These are phyloP conservation scores for silkworm (Bombyx mori) DNA, from an alignment of 1,140 invertebrate genomes.

Conservation along the genomic window ASM3026992v2 NC_085118.1:2795001-2795500, in stretches of 20 bases:
- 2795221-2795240: conserved; percentile 89
- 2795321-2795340: conserved; percentile 72
- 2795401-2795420: conserved; percentile 9
- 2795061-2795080: too few species aligned
- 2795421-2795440: conserved; percentile 65
- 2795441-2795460: conserved; percentile 86
- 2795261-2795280: conserved; percentile 52
- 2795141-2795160: too few species aligned
- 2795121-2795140: too few species aligned
- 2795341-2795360: conserved; percentile 76
- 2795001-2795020: too few species aligned
- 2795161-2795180: too few species aligned
- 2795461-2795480: conserved; percentile 85
- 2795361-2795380: conserved; percentile 83
- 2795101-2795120: too few species aligned
- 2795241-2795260: conserved; percentile 82
- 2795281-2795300: conserved; percentile 5
- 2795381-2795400: conserved; percentile 6
- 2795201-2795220: conserved; percentile 74
- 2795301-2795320: conserved; percentile 8
- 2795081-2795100: too few species aligned
- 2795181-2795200: too few species aligned
- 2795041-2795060: too few species aligned
- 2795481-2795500: conserved; percentile 80
- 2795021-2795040: too few species aligned